Conservation (phyloP, 2,797 vertebrate genomes). For the Danio albolineatus region DNA sequence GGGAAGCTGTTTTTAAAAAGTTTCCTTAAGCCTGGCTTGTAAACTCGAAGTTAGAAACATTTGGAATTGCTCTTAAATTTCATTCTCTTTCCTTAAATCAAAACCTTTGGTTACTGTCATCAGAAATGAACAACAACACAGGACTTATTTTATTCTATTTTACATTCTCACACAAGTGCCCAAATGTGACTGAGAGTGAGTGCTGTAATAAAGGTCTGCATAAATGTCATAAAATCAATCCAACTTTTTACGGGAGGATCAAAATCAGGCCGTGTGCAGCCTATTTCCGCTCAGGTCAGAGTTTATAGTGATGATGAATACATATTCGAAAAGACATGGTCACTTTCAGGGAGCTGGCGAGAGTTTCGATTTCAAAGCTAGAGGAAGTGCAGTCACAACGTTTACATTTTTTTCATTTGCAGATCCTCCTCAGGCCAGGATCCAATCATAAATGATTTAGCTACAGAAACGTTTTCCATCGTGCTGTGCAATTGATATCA, state of each 20-base stretch:
- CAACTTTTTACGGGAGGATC: constrained; percentile 32
- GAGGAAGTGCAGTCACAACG: constrained; percentile 6
- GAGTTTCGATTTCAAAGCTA: constrained; percentile 40
- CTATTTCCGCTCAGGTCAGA: constrained; percentile 39
- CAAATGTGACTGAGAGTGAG: constrained; percentile 29
- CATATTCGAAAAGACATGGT: constrained; percentile 22
- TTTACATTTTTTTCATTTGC: constrained; percentile 43
- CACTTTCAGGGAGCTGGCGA: constrained; percentile 33
- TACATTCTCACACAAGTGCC: constrained; percentile 23
- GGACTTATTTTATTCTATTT: constrained; percentile 13
- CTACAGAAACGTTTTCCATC: constrained; percentile 37
- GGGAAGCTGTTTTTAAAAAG: background rate
- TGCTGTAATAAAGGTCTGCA: constrained; percentile 38
- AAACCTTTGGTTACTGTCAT: constrained; percentile 31
- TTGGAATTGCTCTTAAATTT: background rate
- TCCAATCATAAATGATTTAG: constrained; percentile 42
- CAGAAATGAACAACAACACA: background rate
- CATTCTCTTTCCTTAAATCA: constrained; percentile 13
- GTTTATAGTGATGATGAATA: constrained; percentile 52
- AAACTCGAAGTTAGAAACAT: constrained; percentile 1
- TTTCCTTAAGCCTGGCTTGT: background rate
- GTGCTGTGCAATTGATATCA: constrained; percentile 38
- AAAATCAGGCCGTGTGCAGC: constrained; percentile 11
- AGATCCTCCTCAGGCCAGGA: constrained; percentile 41
- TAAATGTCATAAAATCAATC: constrained; percentile 38